phyloP scores from a whole-genome alignment of 1,140 invertebrate genomes.

The Papilio aristodemus region DNA sequence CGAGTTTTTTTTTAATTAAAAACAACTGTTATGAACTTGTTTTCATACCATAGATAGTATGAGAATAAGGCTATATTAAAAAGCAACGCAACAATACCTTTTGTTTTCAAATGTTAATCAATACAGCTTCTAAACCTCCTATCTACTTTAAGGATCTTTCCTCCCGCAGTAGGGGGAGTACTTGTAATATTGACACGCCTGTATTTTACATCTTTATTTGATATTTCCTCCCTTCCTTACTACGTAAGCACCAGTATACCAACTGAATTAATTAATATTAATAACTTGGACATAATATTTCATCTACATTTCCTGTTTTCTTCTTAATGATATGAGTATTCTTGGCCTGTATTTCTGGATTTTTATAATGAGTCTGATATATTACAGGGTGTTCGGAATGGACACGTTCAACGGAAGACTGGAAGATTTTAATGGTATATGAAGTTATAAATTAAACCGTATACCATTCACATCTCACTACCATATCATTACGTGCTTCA shows the following conservation, averaged over 20 bases:
- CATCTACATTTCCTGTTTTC: not conserved
- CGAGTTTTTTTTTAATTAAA: not conserved
- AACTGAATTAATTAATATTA: not conserved
- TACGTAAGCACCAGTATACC: not conserved
- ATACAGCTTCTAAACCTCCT: not conserved
- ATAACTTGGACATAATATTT: not conserved
- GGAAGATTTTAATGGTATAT: too few species aligned
- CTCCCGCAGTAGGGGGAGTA: not conserved
- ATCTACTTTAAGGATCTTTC: not conserved
- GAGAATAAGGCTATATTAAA: not conserved
- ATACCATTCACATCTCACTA: too few species aligned
- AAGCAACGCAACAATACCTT: not conserved
- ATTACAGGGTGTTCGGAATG: too few species aligned
- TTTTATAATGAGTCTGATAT: too few species aligned
- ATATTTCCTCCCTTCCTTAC: not conserved
- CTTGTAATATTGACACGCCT: conserved; percentile 12
- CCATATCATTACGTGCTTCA: too few species aligned
- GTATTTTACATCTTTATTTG: conserved; percentile 10
- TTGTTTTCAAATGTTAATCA: conserved; percentile 11
- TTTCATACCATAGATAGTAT: not conserved
- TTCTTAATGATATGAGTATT: too few species aligned
- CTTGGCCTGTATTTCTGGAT: not conserved
- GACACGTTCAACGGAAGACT: too few species aligned
- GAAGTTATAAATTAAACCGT: too few species aligned
- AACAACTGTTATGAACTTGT: not conserved